Conservation (phyloP, 2,888 invertebrate species). For the Xestia c-nigrum region DNA sequence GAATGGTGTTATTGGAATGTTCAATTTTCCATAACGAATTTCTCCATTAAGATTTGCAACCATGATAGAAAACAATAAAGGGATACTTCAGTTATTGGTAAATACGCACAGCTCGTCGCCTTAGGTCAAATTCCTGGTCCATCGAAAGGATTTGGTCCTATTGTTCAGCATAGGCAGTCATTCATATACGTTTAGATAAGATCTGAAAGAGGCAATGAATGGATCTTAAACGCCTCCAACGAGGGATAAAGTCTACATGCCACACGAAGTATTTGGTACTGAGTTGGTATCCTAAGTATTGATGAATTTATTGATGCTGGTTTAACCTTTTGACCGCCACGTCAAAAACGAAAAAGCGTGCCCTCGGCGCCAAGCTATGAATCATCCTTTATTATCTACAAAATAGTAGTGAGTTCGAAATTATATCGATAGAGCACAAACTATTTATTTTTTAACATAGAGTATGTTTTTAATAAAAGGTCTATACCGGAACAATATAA, state of each 20-base stretch:
- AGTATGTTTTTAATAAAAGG: too few relatives aligned
- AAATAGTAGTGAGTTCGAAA: too few relatives aligned
- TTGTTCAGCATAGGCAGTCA: background rate
- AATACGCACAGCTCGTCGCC: background rate
- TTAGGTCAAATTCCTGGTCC: background rate
- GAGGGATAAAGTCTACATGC: constrained; percentile 14
- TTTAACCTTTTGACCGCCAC: too few relatives aligned
- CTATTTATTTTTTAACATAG: too few relatives aligned
- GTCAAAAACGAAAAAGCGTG: too few relatives aligned
- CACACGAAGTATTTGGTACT: background rate
- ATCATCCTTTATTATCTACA: too few relatives aligned
- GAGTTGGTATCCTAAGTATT: background rate
- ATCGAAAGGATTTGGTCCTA: background rate
- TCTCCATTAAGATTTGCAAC: background rate
- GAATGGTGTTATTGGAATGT: background rate
- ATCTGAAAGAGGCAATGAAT: constrained; percentile 22
- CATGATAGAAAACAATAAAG: background rate
- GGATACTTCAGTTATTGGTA: background rate
- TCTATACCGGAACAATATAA: too few relatives aligned
- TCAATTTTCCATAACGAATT: background rate
- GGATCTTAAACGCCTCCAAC: constrained; percentile 6
- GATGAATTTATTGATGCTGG: background rate
- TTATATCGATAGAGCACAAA: too few relatives aligned
- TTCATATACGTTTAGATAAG: background rate
- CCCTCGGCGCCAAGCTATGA: too few relatives aligned